Evolutionary conservation across 1,140 invertebrate genomes (phyloP).

Genomic region (Bicyclus anynana): DNA sequence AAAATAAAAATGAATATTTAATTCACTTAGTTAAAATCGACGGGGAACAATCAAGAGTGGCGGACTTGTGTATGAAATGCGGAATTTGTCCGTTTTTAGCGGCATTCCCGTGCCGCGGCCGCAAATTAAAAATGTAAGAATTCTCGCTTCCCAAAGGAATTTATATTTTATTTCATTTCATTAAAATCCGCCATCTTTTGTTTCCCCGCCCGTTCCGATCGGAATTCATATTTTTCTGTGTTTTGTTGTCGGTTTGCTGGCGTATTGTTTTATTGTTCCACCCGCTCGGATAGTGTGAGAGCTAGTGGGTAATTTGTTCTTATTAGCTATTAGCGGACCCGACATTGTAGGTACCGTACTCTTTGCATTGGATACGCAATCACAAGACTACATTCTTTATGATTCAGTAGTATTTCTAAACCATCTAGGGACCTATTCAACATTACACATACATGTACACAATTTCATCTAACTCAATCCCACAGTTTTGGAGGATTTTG

Average conservation of each 20-base stretch:
- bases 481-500: too few species aligned
- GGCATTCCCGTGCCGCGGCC: slow-evolving; percentile 57
- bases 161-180: slow-evolving; percentile 77
- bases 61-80: slow-evolving; percentile 55
- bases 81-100: slow-evolving; percentile 66
- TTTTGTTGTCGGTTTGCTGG: slow-evolving; percentile 69
- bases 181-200: slow-evolving; percentile 76
- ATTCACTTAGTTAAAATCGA: slow-evolving; percentile 32
- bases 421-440: too few species aligned
- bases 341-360: too few species aligned
- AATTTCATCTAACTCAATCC: too few species aligned
- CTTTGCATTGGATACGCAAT: too few species aligned
- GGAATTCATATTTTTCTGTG: slow-evolving; percentile 77
- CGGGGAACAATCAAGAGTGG: slow-evolving; percentile 38
- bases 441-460: too few species aligned
- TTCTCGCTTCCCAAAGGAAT: slow-evolving; percentile 69
- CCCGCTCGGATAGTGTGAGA: not conserved
- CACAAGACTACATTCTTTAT: too few species aligned
- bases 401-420: too few species aligned
- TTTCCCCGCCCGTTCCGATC: slow-evolving; percentile 64
- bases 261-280: slow-evolving; percentile 71
- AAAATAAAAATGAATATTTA: slow-evolving; percentile 27
- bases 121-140: slow-evolving; percentile 77
- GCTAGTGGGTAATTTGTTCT: not conserved
- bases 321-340: too few species aligned